A percentile compares a stretch with the other conserved stretches of the same genome.
These are phyloP conservation scores for Zhuqinia jingwanae DNA, from an alignment of 2,888 invertebrate species.

Conservation along the genomic window DNA sequence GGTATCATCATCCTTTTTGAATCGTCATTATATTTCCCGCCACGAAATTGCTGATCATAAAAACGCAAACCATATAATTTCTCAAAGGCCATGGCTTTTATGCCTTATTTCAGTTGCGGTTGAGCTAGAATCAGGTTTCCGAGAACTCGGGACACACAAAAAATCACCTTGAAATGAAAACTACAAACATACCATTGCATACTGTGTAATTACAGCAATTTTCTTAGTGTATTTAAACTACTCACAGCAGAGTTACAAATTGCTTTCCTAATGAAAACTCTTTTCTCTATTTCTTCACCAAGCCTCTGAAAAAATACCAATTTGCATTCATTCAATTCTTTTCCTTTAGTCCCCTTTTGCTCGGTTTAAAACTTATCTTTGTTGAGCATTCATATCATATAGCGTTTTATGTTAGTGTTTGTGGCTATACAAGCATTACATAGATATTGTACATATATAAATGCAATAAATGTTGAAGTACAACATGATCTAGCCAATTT, in stretches of 20 bases:
- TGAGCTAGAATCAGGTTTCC: no score
- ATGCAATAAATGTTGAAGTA: background rate
- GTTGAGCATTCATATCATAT: no score
- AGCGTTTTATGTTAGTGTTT: no score
- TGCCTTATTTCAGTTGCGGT: no score
- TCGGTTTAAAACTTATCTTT: background rate
- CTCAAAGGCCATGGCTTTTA: background rate
- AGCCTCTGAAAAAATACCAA: background rate
- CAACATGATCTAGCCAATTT: conserved; percentile 9
- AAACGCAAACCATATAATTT: background rate
- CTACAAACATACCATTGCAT: no score
- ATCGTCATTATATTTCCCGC: background rate
- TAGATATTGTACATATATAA: background rate
- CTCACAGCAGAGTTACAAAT: background rate
- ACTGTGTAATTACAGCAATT: background rate
- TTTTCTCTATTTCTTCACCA: background rate
- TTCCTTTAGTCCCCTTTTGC: background rate
- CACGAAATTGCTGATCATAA: conserved; percentile 20
- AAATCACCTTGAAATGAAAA: no score
- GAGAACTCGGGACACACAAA: no score
- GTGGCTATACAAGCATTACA: no score
- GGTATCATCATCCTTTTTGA: conserved; percentile 36
- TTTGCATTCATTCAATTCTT: background rate
- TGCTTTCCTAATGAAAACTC: background rate
- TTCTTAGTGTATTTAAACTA: background rate